Conservation (phyloP, 2,888 invertebrate species). For the Zootermopsis nevadensis region DNA sequence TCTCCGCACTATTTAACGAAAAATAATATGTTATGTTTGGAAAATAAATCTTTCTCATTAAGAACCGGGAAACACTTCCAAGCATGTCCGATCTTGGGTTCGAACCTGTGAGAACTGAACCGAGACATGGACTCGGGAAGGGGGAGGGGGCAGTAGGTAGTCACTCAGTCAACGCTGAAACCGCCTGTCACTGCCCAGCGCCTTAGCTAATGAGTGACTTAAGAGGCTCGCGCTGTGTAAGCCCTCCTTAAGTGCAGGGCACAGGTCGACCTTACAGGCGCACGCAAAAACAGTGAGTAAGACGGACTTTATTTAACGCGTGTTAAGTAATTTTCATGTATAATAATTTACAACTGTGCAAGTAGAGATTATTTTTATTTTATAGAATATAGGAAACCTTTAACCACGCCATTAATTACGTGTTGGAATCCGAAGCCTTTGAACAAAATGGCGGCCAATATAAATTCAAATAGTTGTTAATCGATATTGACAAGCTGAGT, state of each 20-base stretch:
- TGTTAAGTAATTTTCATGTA: too few relatives aligned
- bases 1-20: too few relatives aligned
- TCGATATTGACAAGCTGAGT: slow-evolving; percentile 1
- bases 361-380: too few relatives aligned
- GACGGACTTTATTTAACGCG: too few relatives aligned
- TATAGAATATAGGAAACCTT: too few relatives aligned
- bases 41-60: neutral
- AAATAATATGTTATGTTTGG: neutral
- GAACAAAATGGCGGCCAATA: slow-evolving; percentile 23
- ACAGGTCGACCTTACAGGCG: neutral
- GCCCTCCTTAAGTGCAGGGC: neutral
- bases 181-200: slow-evolving; percentile 10
- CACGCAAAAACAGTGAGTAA: too few relatives aligned
- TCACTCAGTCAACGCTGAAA: slow-evolving; percentile 13
- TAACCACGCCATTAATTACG: too few relatives aligned
- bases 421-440: neutral
- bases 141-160: slow-evolving; percentile 14
- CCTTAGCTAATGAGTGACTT: slow-evolving; percentile 33
- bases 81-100: slow-evolving; percentile 36
- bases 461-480: slow-evolving; percentile 29
- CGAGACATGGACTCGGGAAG: slow-evolving; percentile 10
- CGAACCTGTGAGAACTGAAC: slow-evolving; percentile 32
- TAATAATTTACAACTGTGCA: too few relatives aligned
- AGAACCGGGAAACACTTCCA: slow-evolving; percentile 5
- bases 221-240: neutral